Base-by-base conservation (phyloP, 2,113 vertebrate species). In the Cercopithecus mona region DNA sequence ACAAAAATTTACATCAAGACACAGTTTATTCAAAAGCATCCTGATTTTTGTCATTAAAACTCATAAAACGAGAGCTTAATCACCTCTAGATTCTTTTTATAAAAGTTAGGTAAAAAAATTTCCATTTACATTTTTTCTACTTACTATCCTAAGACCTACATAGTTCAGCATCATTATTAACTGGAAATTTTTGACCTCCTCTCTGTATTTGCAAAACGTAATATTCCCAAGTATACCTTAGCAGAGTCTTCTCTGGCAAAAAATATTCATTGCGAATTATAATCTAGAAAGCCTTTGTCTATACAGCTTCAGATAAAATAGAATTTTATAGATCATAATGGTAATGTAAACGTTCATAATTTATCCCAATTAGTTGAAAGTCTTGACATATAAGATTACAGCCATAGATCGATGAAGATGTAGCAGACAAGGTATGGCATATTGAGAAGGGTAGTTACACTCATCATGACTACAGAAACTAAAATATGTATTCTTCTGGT, bases 291-390 rank as follows among this genome's bases (percentile, higher is more conserved):
- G 35, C 70, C 8, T 88, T 89, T 88, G 75, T 61, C 73, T 84
- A 73, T 22, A 89, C 0, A 64, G 18, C 35, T 97, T 97, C 98
- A 98, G 93, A 98, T 94, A 97, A 98, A 98, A 96, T 22, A 97
- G 87, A 78, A 96, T 96, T 98, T 98, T 98, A 94, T 88, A 97
- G 96, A 97, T 93, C 38, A 0, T 97, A 97, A 98, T 73, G 95
- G 88, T 95, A 97, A 97, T 93, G 92, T 85, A 98, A 98, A 98
- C 80, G 96, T 92, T 94, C 96, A 98, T 98, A 98, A 98, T 72
- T 98, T 98, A 98, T 79, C 82, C 98, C 97, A 99, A 98, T 98
- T 99, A 99, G 97, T 93, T 97, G 89, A 57, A 98, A 98, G 92
- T 96, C 94, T 94, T 98, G 96, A 98, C 98, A 98, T 87, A 97